Evolutionary conservation across 2,888 invertebrate genomes (phyloP), one percentile per base, ranked within the genome.

Genomic region (Dasypogon diadema): DNA sequence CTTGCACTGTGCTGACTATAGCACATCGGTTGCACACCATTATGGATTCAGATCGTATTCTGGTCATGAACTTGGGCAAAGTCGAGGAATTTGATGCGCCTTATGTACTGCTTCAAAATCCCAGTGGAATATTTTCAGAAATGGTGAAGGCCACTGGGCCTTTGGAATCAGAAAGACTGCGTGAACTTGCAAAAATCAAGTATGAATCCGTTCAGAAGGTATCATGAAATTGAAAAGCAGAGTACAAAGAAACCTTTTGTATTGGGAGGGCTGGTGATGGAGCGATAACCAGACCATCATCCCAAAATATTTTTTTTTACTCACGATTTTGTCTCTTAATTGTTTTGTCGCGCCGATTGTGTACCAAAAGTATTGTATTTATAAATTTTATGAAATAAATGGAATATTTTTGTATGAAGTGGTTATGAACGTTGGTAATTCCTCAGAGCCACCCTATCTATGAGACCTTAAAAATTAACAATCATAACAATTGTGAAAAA

Each of bases 1-100:
- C 91, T 30, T 95, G 94, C 85, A 94, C 95, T 0, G 94, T 96
- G 6, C 85, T 96, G 56, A 95, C 95, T 0, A 93, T 96, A 55
- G 95, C 95, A 10, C 95, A 96, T 86, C 89, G 96, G 54, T 88
- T 96, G n/a, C 91, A 95, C 84, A 96, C 95, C 6, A 92, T 96
- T 80, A 95, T 96, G 91, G 95, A 96, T 85, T 93, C 93, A 0
- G 93, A 95, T 85, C 89, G 91, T 77, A 91, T 95, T 26, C 87
- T 95, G 83, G 94, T 95, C 1, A 91, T 96, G 90, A 92, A 93
- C 82, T 88, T 90, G 12, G 96, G 96, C 0, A 84, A 87, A 14
- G 88, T 93, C 78, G 90, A 89, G 68, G 92, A 92, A 84, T 92
- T 89, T 81, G 91, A 90, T 81, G 88, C 89, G 79, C 92, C 92